These are phyloP conservation scores for Achatina immaculata DNA, from an alignment of 1,140 invertebrate species.

Conservation along the genomic window DNA sequence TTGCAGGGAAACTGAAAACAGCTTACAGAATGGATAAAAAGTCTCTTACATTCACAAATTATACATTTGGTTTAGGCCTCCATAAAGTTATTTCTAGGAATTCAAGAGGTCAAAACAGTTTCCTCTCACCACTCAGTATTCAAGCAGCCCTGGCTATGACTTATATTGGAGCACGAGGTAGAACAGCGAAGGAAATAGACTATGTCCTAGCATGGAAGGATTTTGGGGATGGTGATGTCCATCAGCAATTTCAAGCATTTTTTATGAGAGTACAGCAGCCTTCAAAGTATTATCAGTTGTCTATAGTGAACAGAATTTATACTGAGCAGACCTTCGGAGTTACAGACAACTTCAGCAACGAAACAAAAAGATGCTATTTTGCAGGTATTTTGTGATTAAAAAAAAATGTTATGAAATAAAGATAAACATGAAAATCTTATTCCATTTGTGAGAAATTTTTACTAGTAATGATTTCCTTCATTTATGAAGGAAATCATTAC, in stretches of 20 bases:
- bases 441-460: no score
- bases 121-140: constrained; percentile 79
- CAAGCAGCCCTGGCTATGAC: constrained; percentile 78
- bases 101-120: constrained; percentile 70
- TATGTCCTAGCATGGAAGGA: constrained; percentile 31
- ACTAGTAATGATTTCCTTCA: no score
- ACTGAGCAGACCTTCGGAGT: not conserved
- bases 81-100: not conserved
- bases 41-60: constrained; percentile 8
- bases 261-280: constrained; percentile 25
- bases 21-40: not conserved
- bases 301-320: constrained; percentile 31
- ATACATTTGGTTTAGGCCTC: constrained; percentile 29
- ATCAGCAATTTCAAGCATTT: constrained; percentile 41
- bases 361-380: constrained; percentile 17
- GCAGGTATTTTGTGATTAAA: constrained; percentile 13
- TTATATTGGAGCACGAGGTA: constrained; percentile 78
- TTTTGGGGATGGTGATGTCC: constrained; percentile 31
- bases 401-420: no score
- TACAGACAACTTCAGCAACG: not conserved
- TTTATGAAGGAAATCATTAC: no score
- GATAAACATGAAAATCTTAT: no score
- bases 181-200: constrained; percentile 79
- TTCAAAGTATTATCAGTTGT: not conserved
- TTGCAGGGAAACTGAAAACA: not conserved